phyloP scores from a whole-genome alignment of 2,113 vertebrate species.

The Microcebus ravelobensis region DNA sequence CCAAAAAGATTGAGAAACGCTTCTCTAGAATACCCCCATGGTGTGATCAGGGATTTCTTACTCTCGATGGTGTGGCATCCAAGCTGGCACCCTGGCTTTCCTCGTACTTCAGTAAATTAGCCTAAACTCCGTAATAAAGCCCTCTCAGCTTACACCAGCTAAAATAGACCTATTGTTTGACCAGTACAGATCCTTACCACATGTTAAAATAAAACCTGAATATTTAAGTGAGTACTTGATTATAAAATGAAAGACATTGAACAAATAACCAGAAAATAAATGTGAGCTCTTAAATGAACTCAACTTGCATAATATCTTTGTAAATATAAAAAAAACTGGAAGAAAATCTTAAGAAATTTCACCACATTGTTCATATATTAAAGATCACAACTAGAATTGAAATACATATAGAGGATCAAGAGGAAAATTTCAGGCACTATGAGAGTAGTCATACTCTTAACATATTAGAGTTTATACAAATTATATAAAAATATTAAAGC shows the following conservation, averaged over 20 bases:
- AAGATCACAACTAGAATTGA: slow-evolving; percentile 24
- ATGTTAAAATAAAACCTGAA: neutral
- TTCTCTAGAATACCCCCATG: fast-evolving
- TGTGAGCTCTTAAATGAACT: neutral
- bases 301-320: neutral
- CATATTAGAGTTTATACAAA: neutral
- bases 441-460: neutral
- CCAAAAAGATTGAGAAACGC: no score
- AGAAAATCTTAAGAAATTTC: neutral
- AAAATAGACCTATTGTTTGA: neutral
- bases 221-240: neutral
- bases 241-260: neutral
- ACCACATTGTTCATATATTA: neutral
- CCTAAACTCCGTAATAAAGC: neutral
- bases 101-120: neutral
- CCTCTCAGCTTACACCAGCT: neutral
- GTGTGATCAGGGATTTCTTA: neutral
- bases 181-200: neutral
- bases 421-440: neutral
- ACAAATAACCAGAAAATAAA: neutral
- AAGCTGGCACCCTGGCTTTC: neutral
- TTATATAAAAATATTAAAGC: slow-evolving; percentile 21
- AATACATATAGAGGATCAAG: neutral
- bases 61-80: neutral
- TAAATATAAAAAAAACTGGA: neutral